phyloP scores from a whole-genome alignment of 1,140 invertebrate genomes.

The Octopus sinensis region DNA sequence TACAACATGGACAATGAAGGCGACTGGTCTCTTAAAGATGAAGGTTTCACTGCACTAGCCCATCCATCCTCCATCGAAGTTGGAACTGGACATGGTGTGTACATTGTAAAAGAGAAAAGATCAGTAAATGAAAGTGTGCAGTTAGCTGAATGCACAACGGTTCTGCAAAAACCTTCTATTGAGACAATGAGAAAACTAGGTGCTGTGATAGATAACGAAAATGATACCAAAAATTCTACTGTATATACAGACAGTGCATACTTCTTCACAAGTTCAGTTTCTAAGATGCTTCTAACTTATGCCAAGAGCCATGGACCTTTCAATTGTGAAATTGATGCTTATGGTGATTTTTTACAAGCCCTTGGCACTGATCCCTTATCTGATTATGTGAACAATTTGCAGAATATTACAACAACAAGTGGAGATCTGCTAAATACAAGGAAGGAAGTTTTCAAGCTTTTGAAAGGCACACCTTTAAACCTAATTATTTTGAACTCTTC shows the following conservation, averaged over 20 bases:
- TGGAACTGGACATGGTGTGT: slow-evolving; percentile 59
- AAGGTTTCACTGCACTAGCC: slow-evolving; percentile 58
- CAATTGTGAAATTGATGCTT: slow-evolving; percentile 60
- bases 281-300: slow-evolving; percentile 52
- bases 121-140: slow-evolving; percentile 30
- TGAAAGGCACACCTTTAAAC: slow-evolving; percentile 46
- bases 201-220: slow-evolving; percentile 45
- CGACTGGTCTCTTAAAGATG: slow-evolving; percentile 45
- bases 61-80: slow-evolving; percentile 56
- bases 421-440: slow-evolving; percentile 37
- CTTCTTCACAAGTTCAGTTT: slow-evolving; percentile 55
- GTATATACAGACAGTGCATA: slow-evolving; percentile 60
- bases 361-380: slow-evolving; percentile 50
- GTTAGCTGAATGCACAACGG: slow-evolving; percentile 48
- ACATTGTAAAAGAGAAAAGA: slow-evolving; percentile 46
- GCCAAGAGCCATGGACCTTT: slow-evolving; percentile 43
- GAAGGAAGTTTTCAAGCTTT: slow-evolving; percentile 45
- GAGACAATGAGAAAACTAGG: slow-evolving; percentile 50
- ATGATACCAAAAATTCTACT: slow-evolving; percentile 35
- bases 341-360: slow-evolving; percentile 60
- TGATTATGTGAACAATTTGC: slow-evolving; percentile 44
- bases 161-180: slow-evolving; percentile 58
- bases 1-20: slow-evolving; percentile 44
- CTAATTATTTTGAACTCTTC: slow-evolving; percentile 56
- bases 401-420: slow-evolving; percentile 43